Evolutionary conservation across 2,888 invertebrate species (phyloP), one percentile per base, ranked within the genome.

Genomic region (Sarcophaga carnaria): DNA sequence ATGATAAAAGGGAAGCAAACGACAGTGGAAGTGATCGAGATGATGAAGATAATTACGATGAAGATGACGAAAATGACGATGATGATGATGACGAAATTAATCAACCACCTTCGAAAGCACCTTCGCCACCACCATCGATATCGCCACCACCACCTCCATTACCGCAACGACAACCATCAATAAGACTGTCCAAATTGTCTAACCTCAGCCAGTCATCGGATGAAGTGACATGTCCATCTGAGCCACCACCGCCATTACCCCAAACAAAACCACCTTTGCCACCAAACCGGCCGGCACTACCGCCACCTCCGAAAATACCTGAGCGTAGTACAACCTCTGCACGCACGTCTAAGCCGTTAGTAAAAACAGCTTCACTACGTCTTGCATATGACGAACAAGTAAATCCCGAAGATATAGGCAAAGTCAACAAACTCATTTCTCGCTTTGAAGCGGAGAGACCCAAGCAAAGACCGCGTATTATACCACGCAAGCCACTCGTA

Each of bases 371-470:
- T 60, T 93, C 93, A 4, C 71, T 93, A 69, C 91, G 93, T 27
- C 90, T 92, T 17, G 91, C 92, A 69, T 93, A 91, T 88, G 91
- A 89, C 37, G 93, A 93, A 75, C 93, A 92, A 80, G 91, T 93
- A 66, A 91, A 91, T 79, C 92, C 92, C 4, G 88, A 88, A 17
- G 92, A 93, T 80, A 87, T 93, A 14, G 93, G 93, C 47, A 93
- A 93, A 79, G 93, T 93, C 3, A 93, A 93, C 70, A 93, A 93
- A 86, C 86, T 93, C 22, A 93, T 93, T 69, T 91, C 92, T 0
- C 91, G 91, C 3, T 93, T 93, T 72, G 93, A 92, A 80, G 88
- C 88, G 5, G 78, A 79, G 14, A 60, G 75, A n/a, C 89, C 85
- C 22, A 75, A 82, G 17, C 54, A 81, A 37, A 80, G 89, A 14